Base-by-base conservation (phyloP, 37 sponge, comb jelly and placozoan species). In the Corticium candelabrum region DNA sequence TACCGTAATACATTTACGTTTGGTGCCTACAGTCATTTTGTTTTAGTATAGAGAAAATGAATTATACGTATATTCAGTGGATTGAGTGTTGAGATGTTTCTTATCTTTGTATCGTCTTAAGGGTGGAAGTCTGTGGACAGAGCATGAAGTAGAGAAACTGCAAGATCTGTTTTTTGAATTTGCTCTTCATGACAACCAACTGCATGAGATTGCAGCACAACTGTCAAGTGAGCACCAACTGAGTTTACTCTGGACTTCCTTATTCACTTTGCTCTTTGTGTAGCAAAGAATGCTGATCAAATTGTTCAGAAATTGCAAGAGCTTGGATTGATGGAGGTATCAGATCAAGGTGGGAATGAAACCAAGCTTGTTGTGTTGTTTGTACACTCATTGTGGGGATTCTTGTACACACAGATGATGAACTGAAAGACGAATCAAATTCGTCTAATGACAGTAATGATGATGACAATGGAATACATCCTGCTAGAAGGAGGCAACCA, bases 101-200 rank as follows among this genome's bases (percentile, higher is more conserved):
- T 11, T 27, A 21, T 50, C 11, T 50, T 50, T 11, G 62, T 11
- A 11, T 11, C 62, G 7, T 15, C n/a, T 2, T 36, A 5, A 77
- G 67, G 70, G 74, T 3, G 74, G 31, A 35, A 70, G 31, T 29
- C 11, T 39, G 3, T 84, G 84, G 84, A 36, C 79, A 21, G 40
- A 40, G 39, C 78, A 84, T 1, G 84, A 84, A 4, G 79, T 77
- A 5, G 79, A 69, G 71, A 7, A 74, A 5, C 41, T 84, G 74
- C 33, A 77, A 40, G 79, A 82, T 31, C 70, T 84, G 74, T 68
- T 67, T 41, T 77, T 40, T 34, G 84, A 79, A 0, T 62, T 78
- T 41, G 74, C 38, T 37, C 57, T 41, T 4, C 67, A 41, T 38
- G 79, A 29, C n/a, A 57, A 69, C 2, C 3, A 2, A 21, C 15